Conservation (phyloP, 1,140 invertebrate species). For the Drosophila miranda region DNA sequence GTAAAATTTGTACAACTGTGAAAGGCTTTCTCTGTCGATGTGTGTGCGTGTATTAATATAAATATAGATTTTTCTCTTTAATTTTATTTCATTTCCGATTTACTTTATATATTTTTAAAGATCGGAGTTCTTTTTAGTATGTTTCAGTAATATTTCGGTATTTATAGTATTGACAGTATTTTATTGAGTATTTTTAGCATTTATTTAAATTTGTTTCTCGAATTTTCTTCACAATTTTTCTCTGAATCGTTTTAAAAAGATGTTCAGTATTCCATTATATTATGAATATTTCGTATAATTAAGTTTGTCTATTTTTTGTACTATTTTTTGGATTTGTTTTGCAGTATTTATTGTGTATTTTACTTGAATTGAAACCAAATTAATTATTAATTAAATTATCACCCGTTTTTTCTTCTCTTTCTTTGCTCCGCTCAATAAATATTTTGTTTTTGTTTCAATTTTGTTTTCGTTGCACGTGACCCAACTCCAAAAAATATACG, state of each 20-base stretch:
- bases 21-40: constrained; percentile 26
- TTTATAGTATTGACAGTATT: no score
- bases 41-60: constrained; percentile 52
- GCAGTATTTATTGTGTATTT: no score
- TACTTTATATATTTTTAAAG: no score
- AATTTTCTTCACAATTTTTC: constrained; percentile 8
- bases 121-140: background rate
- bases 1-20: constrained; percentile 30
- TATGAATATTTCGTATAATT: no score
- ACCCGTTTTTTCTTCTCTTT: constrained; percentile 52
- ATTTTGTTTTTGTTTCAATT: constrained; percentile 66
- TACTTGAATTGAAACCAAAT: constrained; percentile 14
- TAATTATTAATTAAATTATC: constrained; percentile 67
- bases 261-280: no score
- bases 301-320: no score
- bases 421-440: constrained; percentile 33
- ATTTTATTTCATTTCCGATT: no score
- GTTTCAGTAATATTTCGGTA: no score
- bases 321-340: no score
- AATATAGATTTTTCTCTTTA: constrained; percentile 23
- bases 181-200: no score
- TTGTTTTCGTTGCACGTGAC: constrained; percentile 54
- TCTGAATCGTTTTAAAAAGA: no score
- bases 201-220: background rate
- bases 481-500: constrained; percentile 17